A percentile compares a stretch with the other conserved stretches of the same genome.
phyloP scores from a whole-genome alignment of 2,888 invertebrate species.

The Dolichopus griseipennis region DNA sequence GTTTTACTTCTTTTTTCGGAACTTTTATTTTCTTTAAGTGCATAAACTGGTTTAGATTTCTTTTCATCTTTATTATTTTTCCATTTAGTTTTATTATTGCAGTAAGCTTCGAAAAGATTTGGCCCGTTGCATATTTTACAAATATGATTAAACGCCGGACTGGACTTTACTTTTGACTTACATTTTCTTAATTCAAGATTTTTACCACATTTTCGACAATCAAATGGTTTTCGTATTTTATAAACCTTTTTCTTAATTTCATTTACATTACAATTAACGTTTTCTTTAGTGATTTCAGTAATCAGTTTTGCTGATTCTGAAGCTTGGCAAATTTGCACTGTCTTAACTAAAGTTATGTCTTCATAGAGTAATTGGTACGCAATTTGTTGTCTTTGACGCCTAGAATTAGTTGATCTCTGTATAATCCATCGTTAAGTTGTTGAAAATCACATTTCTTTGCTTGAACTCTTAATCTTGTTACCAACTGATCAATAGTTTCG shows the following conservation, averaged over 20 bases:
- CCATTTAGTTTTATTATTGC: no score
- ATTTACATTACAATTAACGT: conserved; percentile 8
- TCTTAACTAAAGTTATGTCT: conserved; percentile 2
- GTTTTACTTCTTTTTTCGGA: background rate
- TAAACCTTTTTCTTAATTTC: background rate
- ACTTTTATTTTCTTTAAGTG: background rate
- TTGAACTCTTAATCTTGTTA: no score
- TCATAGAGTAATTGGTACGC: conserved; percentile 13
- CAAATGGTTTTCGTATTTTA: conserved; percentile 5
- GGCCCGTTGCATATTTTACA: no score
- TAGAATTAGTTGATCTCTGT: no score
- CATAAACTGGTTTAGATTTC: no score
- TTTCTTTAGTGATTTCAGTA: conserved; percentile 10
- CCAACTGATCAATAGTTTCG: no score
- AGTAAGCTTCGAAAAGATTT: no score
- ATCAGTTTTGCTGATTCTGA: conserved; percentile 11
- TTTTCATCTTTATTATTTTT: no score
- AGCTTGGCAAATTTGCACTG: conserved; percentile 12
- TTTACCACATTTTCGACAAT: no score
- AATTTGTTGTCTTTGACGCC: conserved; percentile 5
- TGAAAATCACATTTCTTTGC: no score
- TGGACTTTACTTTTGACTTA: no score
- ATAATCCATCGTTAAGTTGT: no score
- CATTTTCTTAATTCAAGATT: conserved; percentile 13
- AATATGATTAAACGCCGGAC: conserved; percentile 9